Base-by-base conservation (phyloP, 2,888 invertebrate genomes). In the Myopa testacea region DNA sequence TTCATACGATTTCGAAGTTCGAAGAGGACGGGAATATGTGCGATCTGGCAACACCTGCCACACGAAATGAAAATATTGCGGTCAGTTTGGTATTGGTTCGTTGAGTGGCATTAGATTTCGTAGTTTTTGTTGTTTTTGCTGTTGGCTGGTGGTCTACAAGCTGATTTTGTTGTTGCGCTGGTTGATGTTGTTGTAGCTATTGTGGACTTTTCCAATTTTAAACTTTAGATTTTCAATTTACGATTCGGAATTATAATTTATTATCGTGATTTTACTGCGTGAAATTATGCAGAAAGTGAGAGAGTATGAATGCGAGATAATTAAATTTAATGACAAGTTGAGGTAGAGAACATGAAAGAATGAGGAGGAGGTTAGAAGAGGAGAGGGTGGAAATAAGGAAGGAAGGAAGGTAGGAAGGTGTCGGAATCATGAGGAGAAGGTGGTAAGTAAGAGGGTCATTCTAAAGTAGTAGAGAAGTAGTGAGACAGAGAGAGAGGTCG, bases 21-120 rank as follows among this genome's bases (percentile, higher is more conserved):
- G 60, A 55, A 16, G 1, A 16, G 26, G 16, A 60, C 16, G 63
- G 45, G 19, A 60, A 60, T 60, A 26, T 38, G 65, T 14, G 38
- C 65, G 26, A 62, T 60, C 12, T 45, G 45, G 63, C 55, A 73
- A 74, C 74, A 74, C 50, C 74, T 65, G 74, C 52, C 50, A 45
- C 52, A 37, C 55, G 52, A 65, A 63, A 65, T 74, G 63, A 74
- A 65, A 74, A 74, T 74, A 74, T 74, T 74, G 65, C 50, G 74
- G 65, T 74, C 5, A 50, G 16, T 38, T 45, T 73, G 70, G 55
- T 55, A n/a, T 70, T 70, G 63, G 73, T 73, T 62, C 62, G 34
- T 8, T 70, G 55, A 26, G 55, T 70, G 34, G 55, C 52, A 34
- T 34, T 55, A 16, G n/a, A 34, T 55, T 14, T 68, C 45, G 68